phyloP scores from a whole-genome alignment of 2,797 vertebrate species.

The Eurystomus glaucurus region DNA sequence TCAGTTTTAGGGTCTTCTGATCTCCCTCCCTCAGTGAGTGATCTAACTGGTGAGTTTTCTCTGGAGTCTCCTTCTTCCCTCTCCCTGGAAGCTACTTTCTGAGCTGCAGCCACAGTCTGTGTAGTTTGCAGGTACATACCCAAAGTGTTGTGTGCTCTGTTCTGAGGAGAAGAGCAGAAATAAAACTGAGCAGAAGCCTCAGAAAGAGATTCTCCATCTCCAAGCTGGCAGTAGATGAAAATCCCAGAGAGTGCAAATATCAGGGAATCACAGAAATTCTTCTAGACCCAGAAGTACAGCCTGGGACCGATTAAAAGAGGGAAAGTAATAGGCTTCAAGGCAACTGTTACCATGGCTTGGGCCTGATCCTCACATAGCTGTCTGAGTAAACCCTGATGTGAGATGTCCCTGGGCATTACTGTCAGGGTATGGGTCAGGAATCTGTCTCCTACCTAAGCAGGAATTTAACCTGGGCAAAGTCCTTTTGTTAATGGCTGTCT shows the following conservation, averaged over 20 bases:
- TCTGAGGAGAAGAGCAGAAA: neutral
- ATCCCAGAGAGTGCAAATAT: neutral
- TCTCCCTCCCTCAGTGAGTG: neutral
- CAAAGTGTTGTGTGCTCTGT: neutral
- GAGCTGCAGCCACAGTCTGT: neutral
- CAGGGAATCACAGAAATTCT: neutral
- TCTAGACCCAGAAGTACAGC: neutral
- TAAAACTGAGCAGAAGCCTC: neutral
- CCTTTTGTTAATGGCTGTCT: neutral
- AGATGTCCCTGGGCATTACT: neutral
- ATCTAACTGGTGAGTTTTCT: neutral
- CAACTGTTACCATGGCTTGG: neutral
- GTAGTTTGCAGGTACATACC: neutral
- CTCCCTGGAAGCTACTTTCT: neutral
- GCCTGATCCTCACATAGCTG: accelerated
- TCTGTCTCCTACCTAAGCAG: neutral
- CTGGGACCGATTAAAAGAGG: neutral
- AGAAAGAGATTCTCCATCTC: neutral
- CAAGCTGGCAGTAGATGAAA: neutral
- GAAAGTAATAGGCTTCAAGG: neutral
- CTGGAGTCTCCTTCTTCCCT: neutral
- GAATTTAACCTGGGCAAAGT: neutral
- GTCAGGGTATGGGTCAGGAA: neutral
- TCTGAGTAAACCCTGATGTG: neutral
- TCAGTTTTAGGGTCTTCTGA: neutral